Conservation (phyloP, 2,113 vertebrate species). For the Dasyurus viverrinus region DNA sequence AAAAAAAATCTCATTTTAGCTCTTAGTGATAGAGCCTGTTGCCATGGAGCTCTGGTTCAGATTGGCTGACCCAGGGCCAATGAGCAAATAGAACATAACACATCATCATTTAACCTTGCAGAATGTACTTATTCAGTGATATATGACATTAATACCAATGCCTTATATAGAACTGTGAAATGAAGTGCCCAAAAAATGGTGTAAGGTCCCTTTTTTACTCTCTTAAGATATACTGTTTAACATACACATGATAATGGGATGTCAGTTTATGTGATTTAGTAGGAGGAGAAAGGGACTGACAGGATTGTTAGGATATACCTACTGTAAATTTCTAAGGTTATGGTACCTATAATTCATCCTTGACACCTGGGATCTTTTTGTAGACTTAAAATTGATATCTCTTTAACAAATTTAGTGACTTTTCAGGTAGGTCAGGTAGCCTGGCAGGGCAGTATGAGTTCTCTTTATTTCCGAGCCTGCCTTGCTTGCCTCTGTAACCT, state of each 20-base stretch:
- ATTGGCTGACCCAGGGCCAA: slow-evolving; percentile 92
- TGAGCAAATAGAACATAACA: slow-evolving; percentile 78
- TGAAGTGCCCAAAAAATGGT: slow-evolving; percentile 33
- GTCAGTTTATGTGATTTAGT: slow-evolving; percentile 41
- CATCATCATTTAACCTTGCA: slow-evolving; percentile 75
- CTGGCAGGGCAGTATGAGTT: slow-evolving; percentile 25
- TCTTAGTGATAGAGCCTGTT: slow-evolving; percentile 93
- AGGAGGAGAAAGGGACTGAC: not conserved
- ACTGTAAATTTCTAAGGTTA: not conserved
- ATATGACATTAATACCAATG: slow-evolving; percentile 28
- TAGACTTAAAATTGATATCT: slow-evolving; percentile 25
- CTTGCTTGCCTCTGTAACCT: slow-evolving; percentile 46
- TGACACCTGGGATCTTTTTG: not conserved
- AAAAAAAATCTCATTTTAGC: slow-evolving; percentile 82
- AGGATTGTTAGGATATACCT: slow-evolving; percentile 17
- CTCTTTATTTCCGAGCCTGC: slow-evolving; percentile 43
- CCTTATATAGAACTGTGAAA: slow-evolving; percentile 46
- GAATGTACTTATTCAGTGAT: slow-evolving; percentile 60
- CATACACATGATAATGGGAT: slow-evolving; percentile 33
- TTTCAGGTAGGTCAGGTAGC: slow-evolving; percentile 41
- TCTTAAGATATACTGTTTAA: slow-evolving; percentile 40
- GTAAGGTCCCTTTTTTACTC: slow-evolving; percentile 22
- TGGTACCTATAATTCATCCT: not conserved
- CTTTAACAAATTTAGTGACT: slow-evolving; percentile 23
- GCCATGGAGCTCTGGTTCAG: slow-evolving; percentile 90